Conservation (phyloP, 2,113 vertebrate species). For the Chlorodrepanis virens region DNA sequence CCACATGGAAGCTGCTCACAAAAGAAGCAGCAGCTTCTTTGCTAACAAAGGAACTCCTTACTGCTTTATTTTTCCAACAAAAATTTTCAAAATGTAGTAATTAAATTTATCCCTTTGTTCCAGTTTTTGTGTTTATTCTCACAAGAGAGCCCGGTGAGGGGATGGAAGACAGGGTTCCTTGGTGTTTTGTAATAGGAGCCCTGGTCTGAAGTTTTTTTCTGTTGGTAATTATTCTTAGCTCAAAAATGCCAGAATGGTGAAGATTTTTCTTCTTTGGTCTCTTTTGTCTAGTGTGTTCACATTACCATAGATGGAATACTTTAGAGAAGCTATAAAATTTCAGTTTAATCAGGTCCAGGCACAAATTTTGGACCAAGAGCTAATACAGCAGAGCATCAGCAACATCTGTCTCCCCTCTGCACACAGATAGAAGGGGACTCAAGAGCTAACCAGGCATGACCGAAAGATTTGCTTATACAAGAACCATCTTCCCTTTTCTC, state of each 20-base stretch:
- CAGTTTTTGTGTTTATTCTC: neutral
- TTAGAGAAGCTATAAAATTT: neutral
- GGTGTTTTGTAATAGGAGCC: neutral
- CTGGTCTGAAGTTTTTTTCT: neutral
- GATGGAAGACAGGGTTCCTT: neutral
- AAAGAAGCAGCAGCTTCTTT: neutral
- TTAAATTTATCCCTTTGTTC: neutral
- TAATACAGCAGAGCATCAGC: neutral
- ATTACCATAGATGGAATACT: constrained; percentile 45
- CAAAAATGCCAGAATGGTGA: neutral
- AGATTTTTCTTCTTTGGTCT: neutral
- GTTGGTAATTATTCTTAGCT: neutral
- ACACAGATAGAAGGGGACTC: neutral
- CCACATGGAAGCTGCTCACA: constrained; percentile 1
- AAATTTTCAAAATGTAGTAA: neutral
- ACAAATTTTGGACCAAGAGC: neutral
- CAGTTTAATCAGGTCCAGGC: constrained; percentile 43
- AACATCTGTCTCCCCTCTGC: constrained; percentile 27
- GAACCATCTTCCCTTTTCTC: neutral
- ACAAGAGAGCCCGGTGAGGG: neutral
- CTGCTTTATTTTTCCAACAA: constrained; percentile 12
- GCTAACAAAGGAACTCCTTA: neutral
- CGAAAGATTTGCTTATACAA: neutral
- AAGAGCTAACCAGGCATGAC: neutral
- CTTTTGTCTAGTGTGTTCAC: neutral